These are phyloP conservation scores for Sapajus apella DNA, from an alignment of 2,113 vertebrate species.

Conservation along the genomic window DNA sequence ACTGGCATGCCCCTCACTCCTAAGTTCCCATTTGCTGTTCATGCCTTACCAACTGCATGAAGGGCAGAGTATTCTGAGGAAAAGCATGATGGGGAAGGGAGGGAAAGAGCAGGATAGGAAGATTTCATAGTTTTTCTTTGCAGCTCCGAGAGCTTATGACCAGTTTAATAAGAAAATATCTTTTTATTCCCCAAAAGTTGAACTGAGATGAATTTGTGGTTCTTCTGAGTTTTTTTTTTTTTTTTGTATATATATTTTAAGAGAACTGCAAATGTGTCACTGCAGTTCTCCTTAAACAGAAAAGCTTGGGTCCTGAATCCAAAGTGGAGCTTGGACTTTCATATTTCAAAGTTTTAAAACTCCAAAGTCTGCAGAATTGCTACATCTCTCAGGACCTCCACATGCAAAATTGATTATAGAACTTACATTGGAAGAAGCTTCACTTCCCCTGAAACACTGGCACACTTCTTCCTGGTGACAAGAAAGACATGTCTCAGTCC, in stretches of 20 bases:
- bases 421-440: not conserved
- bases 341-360: not conserved
- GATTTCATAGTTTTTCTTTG: not conserved
- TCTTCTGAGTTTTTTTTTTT: not conserved
- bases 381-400: not conserved
- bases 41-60: not conserved
- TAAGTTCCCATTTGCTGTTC: constrained; percentile 52
- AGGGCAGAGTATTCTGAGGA: not conserved
- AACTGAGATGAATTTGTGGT: not conserved
- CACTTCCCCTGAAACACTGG: not conserved
- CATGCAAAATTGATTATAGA: not conserved
- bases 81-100: not conserved
- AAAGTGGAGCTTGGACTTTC: not conserved
- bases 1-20: constrained; percentile 25
- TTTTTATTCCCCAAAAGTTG: not conserved
- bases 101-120: not conserved
- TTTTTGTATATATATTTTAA: too few relatives aligned
- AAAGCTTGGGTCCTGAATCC: not conserved
- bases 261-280: too few relatives aligned
- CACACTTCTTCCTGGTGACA: not conserved
- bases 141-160: not conserved
- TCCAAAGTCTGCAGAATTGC: not conserved
- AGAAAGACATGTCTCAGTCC: not conserved
- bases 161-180: constrained; percentile 9
- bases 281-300: constrained; percentile 4